These are phyloP conservation scores for Salvelinus alpinus DNA, from an alignment of 2,113 vertebrate species.

Conservation along the genomic window DNA sequence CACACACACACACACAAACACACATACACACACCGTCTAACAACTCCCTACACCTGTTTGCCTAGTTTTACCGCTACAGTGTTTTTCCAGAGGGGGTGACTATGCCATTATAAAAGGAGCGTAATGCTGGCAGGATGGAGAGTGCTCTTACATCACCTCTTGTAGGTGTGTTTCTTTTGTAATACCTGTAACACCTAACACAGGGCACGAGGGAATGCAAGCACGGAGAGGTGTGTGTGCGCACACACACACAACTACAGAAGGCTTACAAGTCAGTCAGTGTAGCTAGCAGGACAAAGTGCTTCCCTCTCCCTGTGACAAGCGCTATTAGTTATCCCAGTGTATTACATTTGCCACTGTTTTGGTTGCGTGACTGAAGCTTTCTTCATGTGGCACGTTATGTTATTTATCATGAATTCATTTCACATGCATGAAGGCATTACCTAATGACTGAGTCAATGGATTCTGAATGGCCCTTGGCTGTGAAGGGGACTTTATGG, in stretches of 20 bases:
- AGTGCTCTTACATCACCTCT: background rate
- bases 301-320: slow-evolving; percentile 29
- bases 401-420: slow-evolving; percentile 52
- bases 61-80: slow-evolving; percentile 17
- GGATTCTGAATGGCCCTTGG: slow-evolving; percentile 50
- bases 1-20: background rate
- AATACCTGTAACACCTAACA: background rate
- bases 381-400: slow-evolving; percentile 50
- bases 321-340: slow-evolving; percentile 43
- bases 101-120: slow-evolving; percentile 22
- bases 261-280: background rate
- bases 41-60: slow-evolving; percentile 26
- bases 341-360: slow-evolving; percentile 37
- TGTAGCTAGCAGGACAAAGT: slow-evolving; percentile 37
- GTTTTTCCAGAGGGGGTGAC: slow-evolving; percentile 20
- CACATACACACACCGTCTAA: background rate
- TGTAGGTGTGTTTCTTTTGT: background rate
- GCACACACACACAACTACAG: no score
- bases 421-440: slow-evolving; percentile 47
- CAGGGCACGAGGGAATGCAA: background rate
- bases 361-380: slow-evolving; percentile 42
- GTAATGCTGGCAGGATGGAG: slow-evolving; percentile 32
- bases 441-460: slow-evolving; percentile 47
- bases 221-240: no score
- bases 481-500: slow-evolving; percentile 2